phyloP scores from a whole-genome alignment of 2,797 vertebrate genomes.

The Microctenopoma lineatum region DNA sequence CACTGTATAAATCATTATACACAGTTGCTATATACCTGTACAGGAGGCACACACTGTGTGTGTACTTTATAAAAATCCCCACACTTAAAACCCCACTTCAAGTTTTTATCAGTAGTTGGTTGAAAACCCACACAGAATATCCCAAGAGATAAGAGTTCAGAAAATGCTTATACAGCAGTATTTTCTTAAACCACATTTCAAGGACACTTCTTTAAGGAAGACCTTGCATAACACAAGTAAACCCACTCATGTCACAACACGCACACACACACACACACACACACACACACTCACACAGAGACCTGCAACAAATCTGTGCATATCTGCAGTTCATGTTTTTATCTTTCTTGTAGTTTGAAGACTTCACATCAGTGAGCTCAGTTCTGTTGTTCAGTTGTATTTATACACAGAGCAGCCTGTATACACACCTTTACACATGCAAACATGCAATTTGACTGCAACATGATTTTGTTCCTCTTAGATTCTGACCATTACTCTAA shows the following conservation, averaged over 20 bases:
- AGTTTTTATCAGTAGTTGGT: conserved; percentile 66
- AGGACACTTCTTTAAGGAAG: conserved; percentile 45
- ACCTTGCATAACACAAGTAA: conserved; percentile 28
- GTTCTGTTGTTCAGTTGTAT: not conserved
- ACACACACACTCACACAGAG: conserved; percentile 5
- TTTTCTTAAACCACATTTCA: conserved; percentile 18
- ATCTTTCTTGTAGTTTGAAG: conserved; percentile 2
- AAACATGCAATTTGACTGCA: conserved; percentile 2
- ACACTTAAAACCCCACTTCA: conserved; percentile 70
- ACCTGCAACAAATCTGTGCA: conserved; percentile 12
- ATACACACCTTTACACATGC: conserved; percentile 2
- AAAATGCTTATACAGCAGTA: conserved; percentile 44
- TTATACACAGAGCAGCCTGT: not conserved
- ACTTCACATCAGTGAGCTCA: not conserved
- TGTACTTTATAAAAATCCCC: conserved; percentile 59
- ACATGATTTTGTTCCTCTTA: not conserved
- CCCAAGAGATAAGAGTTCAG: conserved; percentile 33
- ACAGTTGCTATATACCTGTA: conserved; percentile 55
- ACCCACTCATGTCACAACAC: not conserved
- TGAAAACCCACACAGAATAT: conserved; percentile 47
- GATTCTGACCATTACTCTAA: not conserved
- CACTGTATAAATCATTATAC: conserved; percentile 61
- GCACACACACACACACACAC: conserved; percentile 5
- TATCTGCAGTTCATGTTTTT: conserved; percentile 38
- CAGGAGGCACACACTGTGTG: conserved; percentile 65